phyloP scores from a whole-genome alignment of 1,140 invertebrate genomes.

The Popillia japonica region DNA sequence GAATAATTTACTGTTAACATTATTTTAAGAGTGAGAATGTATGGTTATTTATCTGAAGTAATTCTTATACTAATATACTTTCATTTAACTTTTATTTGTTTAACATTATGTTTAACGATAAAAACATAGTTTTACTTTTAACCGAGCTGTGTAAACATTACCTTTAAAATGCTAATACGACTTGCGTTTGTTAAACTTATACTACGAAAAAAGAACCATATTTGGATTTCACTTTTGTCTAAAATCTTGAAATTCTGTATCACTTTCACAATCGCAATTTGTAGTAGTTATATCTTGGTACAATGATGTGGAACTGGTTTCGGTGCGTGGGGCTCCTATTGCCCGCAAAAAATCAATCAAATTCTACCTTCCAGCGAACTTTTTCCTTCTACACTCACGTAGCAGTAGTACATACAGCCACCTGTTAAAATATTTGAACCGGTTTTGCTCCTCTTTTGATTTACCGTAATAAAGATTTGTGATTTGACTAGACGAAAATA shows the following conservation, averaged over 20 bases:
- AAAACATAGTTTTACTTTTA: no score
- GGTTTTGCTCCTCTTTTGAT: no score
- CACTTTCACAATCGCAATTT: slow-evolving; percentile 1
- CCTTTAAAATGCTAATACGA: not conserved
- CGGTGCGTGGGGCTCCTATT: not conserved
- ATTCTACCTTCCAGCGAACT: slow-evolving; percentile 26
- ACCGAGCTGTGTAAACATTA: not conserved
- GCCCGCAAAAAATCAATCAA: slow-evolving; percentile 1
- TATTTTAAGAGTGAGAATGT: not conserved
- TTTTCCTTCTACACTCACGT: slow-evolving; percentile 7
- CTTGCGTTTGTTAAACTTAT: not conserved
- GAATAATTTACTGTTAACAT: no score
- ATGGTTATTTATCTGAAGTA: not conserved
- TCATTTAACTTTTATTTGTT: not conserved
- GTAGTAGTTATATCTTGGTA: slow-evolving; percentile 4
- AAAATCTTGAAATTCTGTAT: not conserved
- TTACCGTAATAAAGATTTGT: no score
- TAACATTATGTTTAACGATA: not conserved
- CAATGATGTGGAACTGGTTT: not conserved
- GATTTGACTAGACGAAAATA: no score
- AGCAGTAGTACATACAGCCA: no score
- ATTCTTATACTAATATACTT: not conserved
- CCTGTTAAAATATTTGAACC: no score
- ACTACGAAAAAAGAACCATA: not conserved
- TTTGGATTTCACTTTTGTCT: slow-evolving; percentile 26